Conservation (phyloP, 2,797 vertebrate genomes). For the Hoplostethus atlanticus region DNA sequence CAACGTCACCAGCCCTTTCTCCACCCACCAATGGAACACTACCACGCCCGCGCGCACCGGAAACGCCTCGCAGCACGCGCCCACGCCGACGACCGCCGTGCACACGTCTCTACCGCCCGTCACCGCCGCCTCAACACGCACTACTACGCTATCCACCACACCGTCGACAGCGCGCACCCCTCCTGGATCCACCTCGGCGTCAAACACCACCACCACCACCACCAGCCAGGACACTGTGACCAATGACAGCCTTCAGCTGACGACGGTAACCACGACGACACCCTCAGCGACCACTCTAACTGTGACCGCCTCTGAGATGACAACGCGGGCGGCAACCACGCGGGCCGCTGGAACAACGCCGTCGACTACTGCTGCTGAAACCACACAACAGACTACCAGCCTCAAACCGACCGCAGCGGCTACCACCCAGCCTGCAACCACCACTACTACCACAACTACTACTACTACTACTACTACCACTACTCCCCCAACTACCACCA, state of each 20-base stretch:
- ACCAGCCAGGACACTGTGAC: slow-evolving; percentile 75
- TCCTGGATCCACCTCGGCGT: slow-evolving; percentile 15
- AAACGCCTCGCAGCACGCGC: slow-evolving; percentile 46
- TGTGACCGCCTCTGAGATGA: slow-evolving; percentile 60
- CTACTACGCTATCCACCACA: slow-evolving; percentile 17
- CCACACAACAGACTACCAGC: slow-evolving; percentile 76
- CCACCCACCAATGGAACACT: slow-evolving; percentile 78
- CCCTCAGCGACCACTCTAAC: slow-evolving; percentile 65
- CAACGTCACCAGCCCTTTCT: slow-evolving; percentile 83
- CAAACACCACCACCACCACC: slow-evolving; percentile 42
- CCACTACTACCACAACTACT: slow-evolving; percentile 77
- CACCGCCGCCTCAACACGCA: slow-evolving; percentile 39
- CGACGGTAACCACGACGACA: slow-evolving; percentile 69
- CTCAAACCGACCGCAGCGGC: slow-evolving; percentile 74
- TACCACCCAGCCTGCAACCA: slow-evolving; percentile 70
- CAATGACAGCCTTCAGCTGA: slow-evolving; percentile 69
- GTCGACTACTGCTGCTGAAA: slow-evolving; percentile 48
- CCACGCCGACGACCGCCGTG: slow-evolving; percentile 43
- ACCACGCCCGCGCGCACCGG: slow-evolving; percentile 62
- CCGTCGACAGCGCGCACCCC: slow-evolving; percentile 63
- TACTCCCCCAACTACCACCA: slow-evolving; percentile 76
- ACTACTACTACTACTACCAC: slow-evolving; percentile 82
- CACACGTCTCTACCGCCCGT: slow-evolving; percentile 31
- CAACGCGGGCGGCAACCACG: slow-evolving; percentile 26
- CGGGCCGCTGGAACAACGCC: slow-evolving; percentile 18